These are phyloP conservation scores for Mormoops blainvillei DNA, from an alignment of 2,113 vertebrate genomes.

Conservation along the genomic window DNA sequence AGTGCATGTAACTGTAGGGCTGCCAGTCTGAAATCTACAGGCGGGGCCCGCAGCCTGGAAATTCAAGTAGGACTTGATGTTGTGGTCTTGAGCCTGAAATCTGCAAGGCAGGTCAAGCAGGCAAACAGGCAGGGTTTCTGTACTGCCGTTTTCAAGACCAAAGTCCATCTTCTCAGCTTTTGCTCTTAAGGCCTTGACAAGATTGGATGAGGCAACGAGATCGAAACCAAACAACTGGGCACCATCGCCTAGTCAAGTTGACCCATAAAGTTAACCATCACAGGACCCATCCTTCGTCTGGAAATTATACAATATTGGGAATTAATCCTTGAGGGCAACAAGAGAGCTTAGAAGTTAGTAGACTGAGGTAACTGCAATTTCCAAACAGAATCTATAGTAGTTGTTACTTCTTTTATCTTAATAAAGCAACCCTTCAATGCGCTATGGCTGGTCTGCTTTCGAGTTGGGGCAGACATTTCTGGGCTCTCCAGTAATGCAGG, in stretches of 20 bases:
- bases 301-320: background rate
- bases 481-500: background rate
- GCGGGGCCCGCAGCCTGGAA: background rate
- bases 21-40: background rate
- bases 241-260: background rate
- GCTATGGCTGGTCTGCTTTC: background rate
- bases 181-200: background rate
- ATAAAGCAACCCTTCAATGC: background rate
- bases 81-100: background rate
- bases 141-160: background rate
- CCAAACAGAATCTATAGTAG: background rate
- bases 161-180: background rate
- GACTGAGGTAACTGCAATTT: background rate
- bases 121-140: background rate
- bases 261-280: background rate
- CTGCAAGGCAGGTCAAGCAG: background rate
- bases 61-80: background rate
- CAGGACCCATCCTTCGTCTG: background rate
- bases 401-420: background rate
- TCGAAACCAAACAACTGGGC: background rate
- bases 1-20: background rate
- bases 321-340: background rate
- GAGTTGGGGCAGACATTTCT: background rate
- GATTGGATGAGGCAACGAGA: background rate
- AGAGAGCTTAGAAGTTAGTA: background rate